A percentile compares a stretch with the other conserved stretches of the same genome.
Conservation (phyloP, 2,888 invertebrate species). For the Drosophila mayaguana region DNA sequence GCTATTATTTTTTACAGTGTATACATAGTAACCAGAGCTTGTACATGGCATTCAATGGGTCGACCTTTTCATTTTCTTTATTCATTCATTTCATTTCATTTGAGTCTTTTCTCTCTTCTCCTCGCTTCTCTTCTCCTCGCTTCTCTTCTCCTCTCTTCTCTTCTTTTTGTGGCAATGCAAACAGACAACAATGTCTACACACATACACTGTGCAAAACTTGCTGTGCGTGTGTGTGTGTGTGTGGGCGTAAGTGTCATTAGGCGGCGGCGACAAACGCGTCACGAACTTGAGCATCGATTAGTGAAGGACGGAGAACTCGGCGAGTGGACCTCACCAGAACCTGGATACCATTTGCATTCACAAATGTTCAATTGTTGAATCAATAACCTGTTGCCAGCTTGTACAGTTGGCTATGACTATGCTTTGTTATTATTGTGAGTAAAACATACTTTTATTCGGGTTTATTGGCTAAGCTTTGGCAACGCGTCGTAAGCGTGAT, state of each 20-base stretch:
- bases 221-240: constrained; percentile 18
- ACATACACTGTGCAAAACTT: constrained; percentile 19
- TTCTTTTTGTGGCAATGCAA: constrained; percentile 54
- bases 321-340: constrained; percentile 25
- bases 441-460: not conserved
- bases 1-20: constrained; percentile 24
- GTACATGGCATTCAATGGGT: constrained; percentile 53
- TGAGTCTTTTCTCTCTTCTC: constrained; percentile 12
- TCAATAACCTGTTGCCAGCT: constrained; percentile 74
- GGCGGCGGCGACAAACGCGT: constrained; percentile 64
- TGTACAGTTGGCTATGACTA: constrained; percentile 40
- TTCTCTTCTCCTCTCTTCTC: constrained; percentile 8
- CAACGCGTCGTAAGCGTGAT: constrained; percentile 54
- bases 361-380: constrained; percentile 50
- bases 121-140: constrained; percentile 4
- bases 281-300: constrained; percentile 71
- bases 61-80: constrained; percentile 65
- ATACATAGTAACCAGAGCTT: constrained; percentile 44
- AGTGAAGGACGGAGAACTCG: constrained; percentile 52
- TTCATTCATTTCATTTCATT: constrained; percentile 40
- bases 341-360: constrained; percentile 42
- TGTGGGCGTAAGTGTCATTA: constrained; percentile 63
- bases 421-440: not conserved
- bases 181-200: constrained; percentile 58
- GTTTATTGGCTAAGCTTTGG: not conserved